Base-by-base conservation (phyloP, 1,140 invertebrate species). In the Bombus affinis region DNA sequence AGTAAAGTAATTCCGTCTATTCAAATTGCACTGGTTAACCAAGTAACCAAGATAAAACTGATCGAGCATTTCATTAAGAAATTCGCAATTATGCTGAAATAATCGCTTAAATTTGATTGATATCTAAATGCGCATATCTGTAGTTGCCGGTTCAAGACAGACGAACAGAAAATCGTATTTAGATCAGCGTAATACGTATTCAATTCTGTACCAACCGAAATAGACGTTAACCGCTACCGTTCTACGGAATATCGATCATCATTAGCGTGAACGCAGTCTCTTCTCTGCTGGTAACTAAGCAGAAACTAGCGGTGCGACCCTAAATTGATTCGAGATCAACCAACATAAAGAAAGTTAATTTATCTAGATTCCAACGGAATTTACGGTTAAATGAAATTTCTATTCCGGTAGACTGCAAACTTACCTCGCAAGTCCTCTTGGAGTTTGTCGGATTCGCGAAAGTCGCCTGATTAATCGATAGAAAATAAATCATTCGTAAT, bases 181-280 rank as follows among this genome's bases (percentile, higher is more conserved):
- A 66, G 78, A 85, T 35, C 68, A 32, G 6, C 25, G 35, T 68
- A 42, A 81, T 75, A 32, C 37, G n/a, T 42, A 68, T 81, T 66
- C 71, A 75, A 81, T 81, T 75, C 59, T n/a, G 71, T n/a, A 28
- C 25, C 44, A 57, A 44, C 59, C 59, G 37, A 68, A 66, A 75
- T 74, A 81, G 78, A 32, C 44, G 68, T 72, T 74, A 75, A 85
- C 84, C 84, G 71, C 47, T 75, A 81, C 71, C 28, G 32, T 75
- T 85, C 71, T 59, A 47, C 59, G 71, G 72, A 57, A 75, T 85
- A 85, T 85, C 84, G 84, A 85, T 85, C 84, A 75, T 81, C 78
- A 81, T 85, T 85, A 85, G 79, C 37, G 37, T 70, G 44, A 57
- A 65, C 37, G 28, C 65, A 35, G 71, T 53, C 35, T 47, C 70